phyloP scores from a whole-genome alignment of 2,888 invertebrate genomes.

The Gastracanthus pulcherrimus region DNA sequence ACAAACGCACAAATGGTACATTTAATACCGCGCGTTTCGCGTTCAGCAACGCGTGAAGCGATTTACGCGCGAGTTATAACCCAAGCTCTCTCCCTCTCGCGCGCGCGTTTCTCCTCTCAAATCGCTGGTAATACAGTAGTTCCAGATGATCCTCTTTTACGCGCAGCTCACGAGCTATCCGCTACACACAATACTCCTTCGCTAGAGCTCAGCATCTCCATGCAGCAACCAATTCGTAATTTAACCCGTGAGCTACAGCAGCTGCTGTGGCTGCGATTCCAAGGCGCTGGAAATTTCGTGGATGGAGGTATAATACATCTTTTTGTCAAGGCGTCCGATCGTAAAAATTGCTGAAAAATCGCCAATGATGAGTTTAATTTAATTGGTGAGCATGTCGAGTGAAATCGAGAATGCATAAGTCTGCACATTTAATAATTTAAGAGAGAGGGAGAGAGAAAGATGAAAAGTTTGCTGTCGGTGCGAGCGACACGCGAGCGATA shows the following conservation, averaged over 20 bases:
- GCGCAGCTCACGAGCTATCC: too few species aligned
- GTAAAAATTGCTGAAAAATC: constrained; percentile 1
- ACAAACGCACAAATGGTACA: neutral
- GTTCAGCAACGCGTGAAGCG: neutral
- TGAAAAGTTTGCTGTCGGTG: constrained; percentile 11
- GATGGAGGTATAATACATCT: too few species aligned
- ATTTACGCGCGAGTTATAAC: neutral
- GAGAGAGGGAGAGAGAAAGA: too few species aligned
- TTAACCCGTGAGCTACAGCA: constrained; percentile 63
- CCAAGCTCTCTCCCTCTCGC: neutral
- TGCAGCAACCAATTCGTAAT: constrained; percentile 68
- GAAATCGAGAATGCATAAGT: neutral
- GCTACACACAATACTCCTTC: too few species aligned
- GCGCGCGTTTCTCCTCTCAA: too few species aligned
- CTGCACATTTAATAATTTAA: neutral
- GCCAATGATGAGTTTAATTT: constrained; percentile 24
- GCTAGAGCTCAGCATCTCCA: too few species aligned
- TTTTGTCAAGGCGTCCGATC: too few species aligned
- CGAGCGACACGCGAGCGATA: constrained; percentile 26
- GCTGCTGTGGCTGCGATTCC: too few species aligned
- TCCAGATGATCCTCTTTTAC: neutral
- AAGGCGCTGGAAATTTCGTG: too few species aligned
- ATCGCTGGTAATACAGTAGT: neutral
- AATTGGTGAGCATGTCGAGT: neutral
- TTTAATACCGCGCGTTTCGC: neutral